These are phyloP conservation scores for Regulus satrapa DNA, from an alignment of 2,113 vertebrate genomes.

Conservation along the genomic window DNA sequence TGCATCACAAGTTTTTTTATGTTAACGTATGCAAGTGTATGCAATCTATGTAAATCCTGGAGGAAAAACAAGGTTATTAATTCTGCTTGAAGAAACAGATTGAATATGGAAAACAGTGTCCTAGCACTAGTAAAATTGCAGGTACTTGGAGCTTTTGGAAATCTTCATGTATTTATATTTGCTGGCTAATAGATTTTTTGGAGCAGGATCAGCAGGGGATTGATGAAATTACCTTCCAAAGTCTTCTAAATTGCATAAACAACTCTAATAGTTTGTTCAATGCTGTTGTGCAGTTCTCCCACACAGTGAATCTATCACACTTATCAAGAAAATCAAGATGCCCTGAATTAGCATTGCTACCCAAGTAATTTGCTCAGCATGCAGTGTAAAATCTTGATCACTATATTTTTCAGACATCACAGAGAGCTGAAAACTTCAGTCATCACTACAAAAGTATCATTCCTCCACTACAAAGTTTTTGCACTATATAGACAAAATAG, in stretches of 20 bases:
- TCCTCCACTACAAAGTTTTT: not conserved
- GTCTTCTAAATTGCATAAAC: not conserved
- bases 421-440: not conserved
- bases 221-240: slow-evolving; percentile 46
- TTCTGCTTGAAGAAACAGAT: not conserved
- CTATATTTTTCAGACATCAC: not conserved
- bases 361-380: not conserved
- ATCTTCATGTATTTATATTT: not conserved
- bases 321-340: not conserved
- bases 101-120: not conserved
- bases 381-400: not conserved
- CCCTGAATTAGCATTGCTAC: not conserved
- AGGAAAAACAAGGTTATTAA: not conserved
- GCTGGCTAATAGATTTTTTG: not conserved
- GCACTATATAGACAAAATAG: not conserved
- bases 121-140: not conserved
- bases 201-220: not conserved
- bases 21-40: not conserved
- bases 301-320: not conserved
- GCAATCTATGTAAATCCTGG: not conserved
- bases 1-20: not conserved
- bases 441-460: not conserved
- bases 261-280: not conserved
- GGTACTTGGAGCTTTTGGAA: not conserved
- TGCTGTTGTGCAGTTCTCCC: not conserved